Evolutionary conservation across 2,888 invertebrate species (phyloP).

Genomic region (Pachycephus smyrnensis): DNA sequence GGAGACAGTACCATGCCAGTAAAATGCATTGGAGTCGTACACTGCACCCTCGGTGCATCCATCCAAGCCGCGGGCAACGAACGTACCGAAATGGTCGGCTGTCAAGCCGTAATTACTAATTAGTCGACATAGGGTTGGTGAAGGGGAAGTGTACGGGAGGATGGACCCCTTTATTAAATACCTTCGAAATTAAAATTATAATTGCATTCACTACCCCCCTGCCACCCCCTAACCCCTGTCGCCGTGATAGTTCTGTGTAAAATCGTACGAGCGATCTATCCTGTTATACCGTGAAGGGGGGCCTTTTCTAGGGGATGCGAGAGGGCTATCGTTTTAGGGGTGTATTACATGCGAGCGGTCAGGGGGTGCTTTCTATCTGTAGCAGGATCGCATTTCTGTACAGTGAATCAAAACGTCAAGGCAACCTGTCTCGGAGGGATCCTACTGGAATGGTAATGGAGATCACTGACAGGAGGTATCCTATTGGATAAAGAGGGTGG

Average conservation of each 20-base stretch:
- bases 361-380: neutral
- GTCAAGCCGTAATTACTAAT: slow-evolving; percentile 63
- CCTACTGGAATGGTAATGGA: too few relatives aligned
- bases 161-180: slow-evolving; percentile 66
- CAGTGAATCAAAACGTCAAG: too few relatives aligned
- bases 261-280: slow-evolving; percentile 11
- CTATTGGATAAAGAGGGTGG: too few relatives aligned
- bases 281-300: too few relatives aligned
- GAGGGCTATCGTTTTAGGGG: too few relatives aligned
- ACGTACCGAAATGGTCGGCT: slow-evolving; percentile 46
- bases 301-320: too few relatives aligned
- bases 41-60: slow-evolving; percentile 1
- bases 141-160: slow-evolving; percentile 36
- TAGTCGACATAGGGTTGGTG: slow-evolving; percentile 50
- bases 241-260: slow-evolving; percentile 43
- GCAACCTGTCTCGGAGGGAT: too few relatives aligned
- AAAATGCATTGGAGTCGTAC: too few relatives aligned
- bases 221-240: slow-evolving; percentile 26
- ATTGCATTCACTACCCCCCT: slow-evolving; percentile 64
- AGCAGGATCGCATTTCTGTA: neutral
- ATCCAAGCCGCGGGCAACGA: slow-evolving; percentile 16
- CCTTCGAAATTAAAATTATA: slow-evolving; percentile 68
- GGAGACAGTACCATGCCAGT: too few relatives aligned
- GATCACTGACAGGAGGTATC: too few relatives aligned
- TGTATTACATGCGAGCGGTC: neutral